These are phyloP conservation scores for Coendou prehensilis DNA, from an alignment of 2,797 vertebrate species.

Conservation along the genomic window DNA sequence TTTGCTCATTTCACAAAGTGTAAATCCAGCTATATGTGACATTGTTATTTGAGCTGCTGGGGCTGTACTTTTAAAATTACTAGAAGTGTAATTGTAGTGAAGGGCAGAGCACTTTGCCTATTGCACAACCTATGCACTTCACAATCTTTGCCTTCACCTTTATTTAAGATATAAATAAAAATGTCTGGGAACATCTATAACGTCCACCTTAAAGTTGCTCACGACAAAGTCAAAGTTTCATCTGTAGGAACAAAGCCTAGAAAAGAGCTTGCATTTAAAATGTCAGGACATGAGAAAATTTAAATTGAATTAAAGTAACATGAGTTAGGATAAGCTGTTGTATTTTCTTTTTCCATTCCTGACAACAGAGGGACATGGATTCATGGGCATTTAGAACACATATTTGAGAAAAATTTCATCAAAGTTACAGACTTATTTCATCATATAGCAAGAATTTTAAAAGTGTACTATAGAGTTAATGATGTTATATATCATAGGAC, in stretches of 20 bases:
- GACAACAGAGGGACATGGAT: background rate
- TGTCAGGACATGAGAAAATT: background rate
- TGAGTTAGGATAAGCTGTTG: background rate
- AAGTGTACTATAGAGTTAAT: background rate
- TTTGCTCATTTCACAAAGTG: background rate
- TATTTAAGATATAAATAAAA: background rate
- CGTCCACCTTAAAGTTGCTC: background rate
- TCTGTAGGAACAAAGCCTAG: background rate
- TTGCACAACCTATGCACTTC: background rate
- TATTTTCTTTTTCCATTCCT: background rate
- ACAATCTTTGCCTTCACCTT: background rate
- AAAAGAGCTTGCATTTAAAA: background rate
- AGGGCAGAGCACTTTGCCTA: background rate
- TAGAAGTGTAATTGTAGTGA: background rate
- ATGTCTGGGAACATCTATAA: background rate
- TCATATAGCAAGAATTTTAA: background rate
- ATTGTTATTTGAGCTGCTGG: background rate
- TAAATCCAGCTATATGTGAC: background rate
- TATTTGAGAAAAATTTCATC: background rate
- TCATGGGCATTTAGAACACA: background rate
- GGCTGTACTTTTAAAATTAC: background rate
- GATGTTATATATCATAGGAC: background rate
- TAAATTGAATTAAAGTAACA: constrained; percentile 32
- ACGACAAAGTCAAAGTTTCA: background rate
- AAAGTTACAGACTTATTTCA: background rate